Conservation (phyloP, 2,888 invertebrate species). For the Metalampra italica region DNA sequence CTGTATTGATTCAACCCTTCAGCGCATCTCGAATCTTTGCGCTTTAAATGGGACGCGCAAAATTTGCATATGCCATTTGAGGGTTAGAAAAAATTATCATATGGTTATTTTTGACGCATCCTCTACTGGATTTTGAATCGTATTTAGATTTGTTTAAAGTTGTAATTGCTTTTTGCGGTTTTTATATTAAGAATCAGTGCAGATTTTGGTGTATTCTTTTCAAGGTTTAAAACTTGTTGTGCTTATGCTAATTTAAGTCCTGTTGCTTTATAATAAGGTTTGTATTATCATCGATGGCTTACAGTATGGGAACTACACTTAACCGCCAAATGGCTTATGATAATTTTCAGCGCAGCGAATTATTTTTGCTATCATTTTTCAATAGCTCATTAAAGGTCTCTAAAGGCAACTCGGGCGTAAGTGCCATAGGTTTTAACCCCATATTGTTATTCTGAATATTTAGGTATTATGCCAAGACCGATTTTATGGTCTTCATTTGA, state of each 20-base stretch:
- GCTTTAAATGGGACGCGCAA: slow-evolving; percentile 2
- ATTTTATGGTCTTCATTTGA: slow-evolving; percentile 73
- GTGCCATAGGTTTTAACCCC: slow-evolving; percentile 52
- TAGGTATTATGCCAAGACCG: slow-evolving; percentile 60
- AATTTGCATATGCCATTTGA: slow-evolving; percentile 72
- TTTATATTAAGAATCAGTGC: slow-evolving; percentile 24
- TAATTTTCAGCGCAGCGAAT: slow-evolving; percentile 60
- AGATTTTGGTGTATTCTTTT: slow-evolving; percentile 42
- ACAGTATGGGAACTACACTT: slow-evolving; percentile 42
- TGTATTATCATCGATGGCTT: neutral
- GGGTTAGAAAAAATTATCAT: slow-evolving; percentile 58
- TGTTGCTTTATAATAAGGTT: slow-evolving; percentile 14
- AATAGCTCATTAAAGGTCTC: slow-evolving; percentile 72
- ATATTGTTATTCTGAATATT: slow-evolving; percentile 44
- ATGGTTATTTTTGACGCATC: slow-evolving; percentile 29
- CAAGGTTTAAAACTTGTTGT: slow-evolving; percentile 10
- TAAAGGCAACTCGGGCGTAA: slow-evolving; percentile 60
- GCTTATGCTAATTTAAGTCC: slow-evolving; percentile 11
- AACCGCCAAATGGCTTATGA: slow-evolving; percentile 68
- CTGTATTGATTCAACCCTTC: slow-evolving; percentile 58
- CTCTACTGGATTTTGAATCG: slow-evolving; percentile 14
- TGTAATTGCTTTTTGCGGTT: neutral
- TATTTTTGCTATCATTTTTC: slow-evolving; percentile 78
- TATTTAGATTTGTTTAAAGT: neutral
- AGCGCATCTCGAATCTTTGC: slow-evolving; percentile 3